Evolutionary conservation across 2,888 invertebrate genomes (phyloP).

Genomic region (Tortricodes alternella): DNA sequence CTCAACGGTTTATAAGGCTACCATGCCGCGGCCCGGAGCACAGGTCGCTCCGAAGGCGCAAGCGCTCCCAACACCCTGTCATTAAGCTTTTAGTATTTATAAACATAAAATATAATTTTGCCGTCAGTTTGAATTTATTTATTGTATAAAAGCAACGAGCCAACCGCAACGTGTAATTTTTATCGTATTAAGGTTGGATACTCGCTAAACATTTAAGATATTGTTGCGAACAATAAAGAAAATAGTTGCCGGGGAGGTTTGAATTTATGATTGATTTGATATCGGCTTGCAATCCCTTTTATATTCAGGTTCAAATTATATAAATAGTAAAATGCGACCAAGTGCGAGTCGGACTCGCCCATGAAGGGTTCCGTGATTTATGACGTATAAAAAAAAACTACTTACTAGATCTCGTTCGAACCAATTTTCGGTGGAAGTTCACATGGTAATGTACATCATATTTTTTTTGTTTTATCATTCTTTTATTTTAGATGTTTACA

Average conservation of each 20-base stretch:
- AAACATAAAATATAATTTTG: constrained; percentile 65
- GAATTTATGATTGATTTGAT: constrained; percentile 12
- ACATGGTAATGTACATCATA: no score
- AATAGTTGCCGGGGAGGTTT: constrained; percentile 19
- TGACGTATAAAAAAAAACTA: no score
- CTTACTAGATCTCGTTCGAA: no score
- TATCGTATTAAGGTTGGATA: constrained; percentile 52
- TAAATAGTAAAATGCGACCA: no score
- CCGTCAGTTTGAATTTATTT: constrained; percentile 58
- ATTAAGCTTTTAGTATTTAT: constrained; percentile 67
- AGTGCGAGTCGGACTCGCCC: no score
- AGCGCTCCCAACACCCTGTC: constrained; percentile 41
- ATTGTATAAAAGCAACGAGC: constrained; percentile 48
- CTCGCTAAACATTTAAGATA: constrained; percentile 51
- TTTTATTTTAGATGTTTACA: no score
- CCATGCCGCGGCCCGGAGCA: constrained; percentile 20
- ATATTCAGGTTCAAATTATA: not conserved
- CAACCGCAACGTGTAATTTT: constrained; percentile 54
- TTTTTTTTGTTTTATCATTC: no score
- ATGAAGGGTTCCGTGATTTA: no score
- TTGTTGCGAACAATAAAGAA: constrained; percentile 37
- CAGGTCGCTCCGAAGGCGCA: not conserved
- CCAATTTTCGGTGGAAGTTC: no score
- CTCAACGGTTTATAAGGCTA: not conserved
- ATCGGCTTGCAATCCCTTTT: not conserved